Evolutionary conservation across 1,140 invertebrate genomes (phyloP).

Genomic region (Contarinia nasturtii): DNA sequence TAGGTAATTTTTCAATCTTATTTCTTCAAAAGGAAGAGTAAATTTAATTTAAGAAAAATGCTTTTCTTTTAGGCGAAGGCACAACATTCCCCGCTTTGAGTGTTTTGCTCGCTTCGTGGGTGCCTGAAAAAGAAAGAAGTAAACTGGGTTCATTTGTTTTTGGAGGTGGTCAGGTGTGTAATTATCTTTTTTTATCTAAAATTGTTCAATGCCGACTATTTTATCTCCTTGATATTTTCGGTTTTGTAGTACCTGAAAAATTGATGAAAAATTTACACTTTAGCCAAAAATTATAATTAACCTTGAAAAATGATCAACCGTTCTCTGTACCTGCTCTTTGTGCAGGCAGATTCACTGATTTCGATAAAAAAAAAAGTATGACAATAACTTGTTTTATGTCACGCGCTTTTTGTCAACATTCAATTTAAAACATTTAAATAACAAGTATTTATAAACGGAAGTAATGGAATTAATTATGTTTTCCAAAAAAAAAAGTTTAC

Average conservation of each 20-base stretch:
- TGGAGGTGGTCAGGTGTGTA: constrained; percentile 37
- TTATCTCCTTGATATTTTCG: too few species aligned
- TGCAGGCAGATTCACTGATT: neutral
- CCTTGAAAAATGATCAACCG: too few species aligned
- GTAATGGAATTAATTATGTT: too few species aligned
- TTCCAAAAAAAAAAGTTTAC: neutral
- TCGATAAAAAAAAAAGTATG: neutral
- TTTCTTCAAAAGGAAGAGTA: constrained; percentile 5
- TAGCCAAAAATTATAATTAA: too few species aligned
- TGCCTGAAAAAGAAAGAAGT: constrained; percentile 47
- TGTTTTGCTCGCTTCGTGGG: constrained; percentile 53
- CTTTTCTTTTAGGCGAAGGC: too few species aligned
- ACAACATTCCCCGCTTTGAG: constrained; percentile 59
- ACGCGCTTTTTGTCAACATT: neutral
- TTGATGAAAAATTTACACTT: too few species aligned
- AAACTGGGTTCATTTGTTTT: constrained; percentile 54
- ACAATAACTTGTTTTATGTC: neutral
- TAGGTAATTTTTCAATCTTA: constrained; percentile 30
- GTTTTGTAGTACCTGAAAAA: too few species aligned
- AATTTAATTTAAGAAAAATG: too few species aligned
- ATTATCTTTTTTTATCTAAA: neutral
- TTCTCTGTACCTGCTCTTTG: neutral
- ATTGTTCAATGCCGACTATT: too few species aligned
- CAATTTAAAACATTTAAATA: neutral
- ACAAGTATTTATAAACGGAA: neutral